These are phyloP conservation scores for Zoanthus solanderi DNA, from an alignment of 92 coral and sea anemone genomes.

Conservation along the genomic window DNA sequence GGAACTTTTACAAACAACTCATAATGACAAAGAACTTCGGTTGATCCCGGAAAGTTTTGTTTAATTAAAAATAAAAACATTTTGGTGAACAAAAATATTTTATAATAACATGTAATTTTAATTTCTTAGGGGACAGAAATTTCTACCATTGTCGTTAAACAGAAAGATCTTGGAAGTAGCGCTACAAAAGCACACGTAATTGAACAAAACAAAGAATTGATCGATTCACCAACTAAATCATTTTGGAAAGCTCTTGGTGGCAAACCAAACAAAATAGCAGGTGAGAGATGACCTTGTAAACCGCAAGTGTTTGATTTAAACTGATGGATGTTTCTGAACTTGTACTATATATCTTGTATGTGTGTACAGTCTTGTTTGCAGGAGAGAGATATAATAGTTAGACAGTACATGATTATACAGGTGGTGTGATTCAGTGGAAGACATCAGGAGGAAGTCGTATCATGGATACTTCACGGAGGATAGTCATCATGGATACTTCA, in stretches of 20 bases:
- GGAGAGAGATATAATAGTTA: no score
- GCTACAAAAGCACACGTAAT: constrained; percentile 79
- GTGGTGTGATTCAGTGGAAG: no score
- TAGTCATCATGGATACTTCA: no score
- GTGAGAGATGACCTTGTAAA: not conserved
- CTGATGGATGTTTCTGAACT: no score
- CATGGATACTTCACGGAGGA: no score
- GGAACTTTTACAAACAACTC: no score
- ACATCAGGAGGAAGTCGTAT: no score
- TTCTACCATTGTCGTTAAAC: constrained; percentile 87
- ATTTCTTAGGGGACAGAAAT: constrained; percentile 86
- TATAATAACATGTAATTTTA: not conserved
- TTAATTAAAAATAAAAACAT: not conserved
- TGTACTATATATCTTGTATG: no score
- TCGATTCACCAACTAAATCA: constrained; percentile 62
- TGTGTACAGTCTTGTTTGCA: no score
- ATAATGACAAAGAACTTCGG: no score
- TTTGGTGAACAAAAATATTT: not conserved
- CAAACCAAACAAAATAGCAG: constrained; percentile 47
- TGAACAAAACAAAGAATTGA: constrained; percentile 72
- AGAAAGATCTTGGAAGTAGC: constrained; percentile 84
- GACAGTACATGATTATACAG: no score
- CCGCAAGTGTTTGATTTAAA: not conserved
- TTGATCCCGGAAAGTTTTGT: no score
- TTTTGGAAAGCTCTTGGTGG: constrained; percentile 97